Evolutionary conservation across 2,113 vertebrate species (phyloP).

Genomic region (Leiothrix lutea): DNA sequence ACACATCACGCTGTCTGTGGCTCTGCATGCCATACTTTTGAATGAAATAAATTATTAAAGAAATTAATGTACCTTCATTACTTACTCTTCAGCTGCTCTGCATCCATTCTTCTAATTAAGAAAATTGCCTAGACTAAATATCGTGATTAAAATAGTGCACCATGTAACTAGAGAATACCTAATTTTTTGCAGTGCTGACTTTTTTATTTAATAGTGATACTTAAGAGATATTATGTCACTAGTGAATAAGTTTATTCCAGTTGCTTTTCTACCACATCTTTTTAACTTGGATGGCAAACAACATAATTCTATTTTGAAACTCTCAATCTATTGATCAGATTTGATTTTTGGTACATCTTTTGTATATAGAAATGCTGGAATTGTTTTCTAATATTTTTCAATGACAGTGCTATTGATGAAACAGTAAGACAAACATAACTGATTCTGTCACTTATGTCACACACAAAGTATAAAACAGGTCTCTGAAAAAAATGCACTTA

Average conservation of each 20-base stretch:
- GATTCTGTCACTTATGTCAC: neutral
- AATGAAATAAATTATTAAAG: conserved; percentile 37
- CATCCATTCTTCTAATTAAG: conserved; percentile 41
- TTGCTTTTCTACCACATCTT: neutral
- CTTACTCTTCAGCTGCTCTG: conserved; percentile 26
- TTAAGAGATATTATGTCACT: neutral
- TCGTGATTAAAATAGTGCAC: neutral
- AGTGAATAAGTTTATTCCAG: neutral
- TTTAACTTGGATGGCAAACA: neutral
- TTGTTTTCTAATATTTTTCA: neutral
- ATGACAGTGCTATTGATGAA: neutral
- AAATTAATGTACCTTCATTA: conserved; percentile 22
- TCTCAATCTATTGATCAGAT: neutral
- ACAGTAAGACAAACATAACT: neutral
- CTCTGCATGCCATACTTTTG: neutral
- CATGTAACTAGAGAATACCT: neutral
- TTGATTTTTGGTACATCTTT: neutral
- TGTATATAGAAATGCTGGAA: neutral
- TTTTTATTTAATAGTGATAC: neutral
- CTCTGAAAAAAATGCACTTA: conserved; percentile 20
- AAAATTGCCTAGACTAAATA: conserved; percentile 14
- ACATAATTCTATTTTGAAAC: neutral
- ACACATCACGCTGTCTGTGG: neutral
- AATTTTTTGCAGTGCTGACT: neutral
- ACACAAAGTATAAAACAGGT: neutral